Conservation (phyloP, 2,888 invertebrate species). For the Hemicrepidius hirtus region DNA sequence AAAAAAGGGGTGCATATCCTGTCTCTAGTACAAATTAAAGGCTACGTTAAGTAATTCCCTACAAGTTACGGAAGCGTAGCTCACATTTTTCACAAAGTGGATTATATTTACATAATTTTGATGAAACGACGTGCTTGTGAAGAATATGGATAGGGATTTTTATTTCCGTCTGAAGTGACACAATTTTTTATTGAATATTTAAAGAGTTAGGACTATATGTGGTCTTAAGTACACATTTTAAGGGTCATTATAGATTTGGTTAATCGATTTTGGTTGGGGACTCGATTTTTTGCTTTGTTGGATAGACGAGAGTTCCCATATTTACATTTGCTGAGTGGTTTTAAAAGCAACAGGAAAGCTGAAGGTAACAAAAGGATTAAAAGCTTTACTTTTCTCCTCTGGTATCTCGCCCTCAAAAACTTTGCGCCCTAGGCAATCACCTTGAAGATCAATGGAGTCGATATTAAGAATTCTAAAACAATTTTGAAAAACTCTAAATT, state of each 20-base stretch:
- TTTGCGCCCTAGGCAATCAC: too few relatives aligned
- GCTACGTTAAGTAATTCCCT: slow-evolving; percentile 3
- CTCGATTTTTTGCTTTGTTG: slow-evolving; percentile 1
- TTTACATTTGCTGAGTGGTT: slow-evolving; percentile 17
- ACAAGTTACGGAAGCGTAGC: neutral
- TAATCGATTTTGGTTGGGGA: slow-evolving; percentile 42
- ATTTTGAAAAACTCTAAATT: too few relatives aligned
- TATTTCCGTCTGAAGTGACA: slow-evolving; percentile 49
- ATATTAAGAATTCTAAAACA: too few relatives aligned
- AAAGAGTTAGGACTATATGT: slow-evolving; percentile 47
- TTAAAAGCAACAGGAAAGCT: too few relatives aligned
- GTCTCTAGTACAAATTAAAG: neutral
- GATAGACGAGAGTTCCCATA: neutral
- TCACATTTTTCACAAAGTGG: neutral
- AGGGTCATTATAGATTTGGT: slow-evolving; percentile 48
- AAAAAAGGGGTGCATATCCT: slow-evolving; percentile 40
- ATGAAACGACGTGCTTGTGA: slow-evolving; percentile 23
- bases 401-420: too few relatives aligned
- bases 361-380: too few relatives aligned
- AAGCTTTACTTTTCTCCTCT: too few relatives aligned
- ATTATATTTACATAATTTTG: slow-evolving; percentile 46
- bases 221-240: slow-evolving; percentile 52
- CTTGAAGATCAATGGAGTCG: too few relatives aligned
- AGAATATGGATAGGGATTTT: slow-evolving; percentile 42
- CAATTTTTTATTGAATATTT: slow-evolving; percentile 49